Base-by-base conservation (phyloP, 2,797 vertebrate genomes). In the Danio kyathit region DNA sequence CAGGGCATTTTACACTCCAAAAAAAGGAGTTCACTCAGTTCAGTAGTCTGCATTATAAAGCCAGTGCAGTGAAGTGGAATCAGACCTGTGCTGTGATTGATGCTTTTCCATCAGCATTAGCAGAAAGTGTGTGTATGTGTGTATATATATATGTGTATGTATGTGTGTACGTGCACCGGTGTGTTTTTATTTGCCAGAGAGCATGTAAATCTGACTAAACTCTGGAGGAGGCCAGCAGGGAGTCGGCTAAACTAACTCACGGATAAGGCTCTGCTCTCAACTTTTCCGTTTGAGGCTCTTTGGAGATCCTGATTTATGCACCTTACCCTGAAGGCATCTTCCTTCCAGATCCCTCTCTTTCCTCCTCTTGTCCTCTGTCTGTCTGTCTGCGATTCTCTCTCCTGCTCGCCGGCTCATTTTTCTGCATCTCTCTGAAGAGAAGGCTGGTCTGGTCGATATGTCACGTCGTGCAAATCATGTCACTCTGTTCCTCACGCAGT, bases 291-390 rank as follows among this genome's bases (percentile, higher is more conserved):
- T 65, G 79, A 75, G 80, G 78, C 84, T 86, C 85, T 71, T 81
- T 79, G 46, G 79, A 81, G 81, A 79, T 2, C 44, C 74, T 88
- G 86, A 92, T 92, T 91, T 90, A 91, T 86, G 83, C 82, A 84
- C 77, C 64, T 86, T 76, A 82, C 87, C 81, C 82, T 82, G 78
- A 87, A 88, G 82, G 76, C 82, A 80, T 86, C 72, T 81, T 66
- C 64, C 76, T 43, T 65, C 80, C 83, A 67, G 76, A 61, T 75
- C 51, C 84, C 49, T 76, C 79, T 74, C 54, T 70, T 71, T 60
- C 44, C 51, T 73, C 71, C 43, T 80, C 16, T 12, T 71, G 11
- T 49, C 40, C 12, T 29, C 54, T 57, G 49, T 59, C 51, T 61
- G 52, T 70, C 60, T 61, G 14, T 40, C 63, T 79, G 72, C 40